phyloP scores from a whole-genome alignment of 2,113 vertebrate species.

The Dolichotis patagonum region DNA sequence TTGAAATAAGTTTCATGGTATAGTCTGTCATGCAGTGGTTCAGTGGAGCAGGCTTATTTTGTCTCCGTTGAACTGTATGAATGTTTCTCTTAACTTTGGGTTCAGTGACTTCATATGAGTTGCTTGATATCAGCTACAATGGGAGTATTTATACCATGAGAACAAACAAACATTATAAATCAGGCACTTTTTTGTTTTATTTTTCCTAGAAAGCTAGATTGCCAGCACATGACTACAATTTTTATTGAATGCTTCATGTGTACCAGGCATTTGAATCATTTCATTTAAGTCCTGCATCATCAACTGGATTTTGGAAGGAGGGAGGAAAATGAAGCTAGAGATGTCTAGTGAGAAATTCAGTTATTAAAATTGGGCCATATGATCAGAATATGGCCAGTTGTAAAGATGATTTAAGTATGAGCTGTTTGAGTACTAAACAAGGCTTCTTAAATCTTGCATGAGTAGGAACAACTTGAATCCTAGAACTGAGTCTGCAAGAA shows the following conservation, averaged over 20 bases:
- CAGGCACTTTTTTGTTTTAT: neutral
- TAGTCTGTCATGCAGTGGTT: neutral
- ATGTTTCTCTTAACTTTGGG: neutral
- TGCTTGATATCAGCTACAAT: constrained; percentile 37
- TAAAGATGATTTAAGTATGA: neutral
- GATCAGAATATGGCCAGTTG: neutral
- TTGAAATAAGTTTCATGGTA: neutral
- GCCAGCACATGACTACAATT: neutral
- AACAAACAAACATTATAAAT: constrained; percentile 13
- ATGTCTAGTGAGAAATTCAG: constrained; percentile 24
- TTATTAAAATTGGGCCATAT: constrained; percentile 6
- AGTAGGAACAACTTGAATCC: neutral
- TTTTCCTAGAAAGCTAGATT: neutral
- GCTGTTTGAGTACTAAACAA: neutral
- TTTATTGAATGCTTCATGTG: neutral
- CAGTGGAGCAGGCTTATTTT: neutral
- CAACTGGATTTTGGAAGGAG: neutral
- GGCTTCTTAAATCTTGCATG: neutral
- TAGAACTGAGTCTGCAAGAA: neutral
- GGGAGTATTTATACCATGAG: neutral
- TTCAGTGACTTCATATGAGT: constrained; percentile 20
- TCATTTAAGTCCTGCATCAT: neutral
- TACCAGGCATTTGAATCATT: neutral
- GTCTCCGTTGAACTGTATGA: neutral
- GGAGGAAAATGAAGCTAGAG: constrained; percentile 6